Percentiles rank a stretch among this genome's conserved stretches.
Conservation (phyloP, 2,113 vertebrate genomes). For the Ictalurus furcatus region DNA sequence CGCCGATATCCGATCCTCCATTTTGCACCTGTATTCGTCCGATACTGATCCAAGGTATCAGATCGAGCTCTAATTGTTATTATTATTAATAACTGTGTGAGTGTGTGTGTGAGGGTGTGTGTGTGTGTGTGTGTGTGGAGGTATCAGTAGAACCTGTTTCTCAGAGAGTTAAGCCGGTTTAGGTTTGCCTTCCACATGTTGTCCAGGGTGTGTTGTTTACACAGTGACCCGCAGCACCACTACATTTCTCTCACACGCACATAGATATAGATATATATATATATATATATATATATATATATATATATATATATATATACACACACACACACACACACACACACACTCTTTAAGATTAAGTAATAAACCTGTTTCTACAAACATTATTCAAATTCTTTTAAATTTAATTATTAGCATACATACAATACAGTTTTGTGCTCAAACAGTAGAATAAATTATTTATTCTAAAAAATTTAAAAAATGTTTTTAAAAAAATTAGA, state of each 20-base stretch:
- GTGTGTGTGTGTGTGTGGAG: not conserved
- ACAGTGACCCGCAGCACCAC: not conserved
- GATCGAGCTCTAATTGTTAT: not conserved
- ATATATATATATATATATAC: not conserved
- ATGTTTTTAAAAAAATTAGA: too few relatives aligned
- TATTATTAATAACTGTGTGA: not conserved
- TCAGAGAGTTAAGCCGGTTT: constrained; percentile 1
- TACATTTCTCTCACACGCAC: not conserved
- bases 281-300: not conserved
- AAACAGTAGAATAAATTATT: too few relatives aligned
- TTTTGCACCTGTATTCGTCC: not conserved
- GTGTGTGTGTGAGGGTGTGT: not conserved
- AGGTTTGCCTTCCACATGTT: not conserved
- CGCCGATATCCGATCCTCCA: not conserved
- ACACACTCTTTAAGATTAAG: not conserved
- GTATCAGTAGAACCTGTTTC: constrained; percentile 19
- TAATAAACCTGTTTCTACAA: not conserved
- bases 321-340: not conserved
- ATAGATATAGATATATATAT: not conserved
- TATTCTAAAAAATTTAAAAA: not conserved
- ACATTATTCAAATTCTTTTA: not conserved
- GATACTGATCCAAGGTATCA: not conserved
- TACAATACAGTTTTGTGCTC: not conserved
- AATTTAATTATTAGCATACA: not conserved
- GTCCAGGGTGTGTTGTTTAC: not conserved